A percentile compares a stretch with the other conserved stretches of the same genome.
Evolutionary conservation across 1,140 invertebrate genomes (phyloP).

Genomic region (Aradophagus sp.): DNA sequence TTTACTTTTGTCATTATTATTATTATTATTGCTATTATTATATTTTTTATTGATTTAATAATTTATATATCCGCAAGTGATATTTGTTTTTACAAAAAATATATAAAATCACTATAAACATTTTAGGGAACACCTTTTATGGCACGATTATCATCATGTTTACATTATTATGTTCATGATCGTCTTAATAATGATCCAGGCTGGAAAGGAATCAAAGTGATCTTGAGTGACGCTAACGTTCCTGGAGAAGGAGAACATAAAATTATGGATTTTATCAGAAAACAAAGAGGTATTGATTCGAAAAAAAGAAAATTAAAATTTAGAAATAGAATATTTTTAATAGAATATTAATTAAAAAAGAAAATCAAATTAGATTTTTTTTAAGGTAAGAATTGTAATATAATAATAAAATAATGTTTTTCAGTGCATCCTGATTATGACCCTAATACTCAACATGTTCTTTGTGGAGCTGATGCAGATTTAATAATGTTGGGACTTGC

Average conservation of each 20-base stretch:
- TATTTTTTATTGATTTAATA: slow-evolving; percentile 15
- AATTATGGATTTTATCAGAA: slow-evolving; percentile 99
- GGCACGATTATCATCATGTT: slow-evolving; percentile 93
- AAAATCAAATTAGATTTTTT: no score
- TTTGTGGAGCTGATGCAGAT: slow-evolving; percentile 99
- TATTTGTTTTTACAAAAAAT: no score
- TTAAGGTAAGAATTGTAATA: no score
- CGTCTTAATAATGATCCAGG: slow-evolving; percentile 95
- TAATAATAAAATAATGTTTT: slow-evolving; percentile 25
- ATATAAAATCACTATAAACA: no score
- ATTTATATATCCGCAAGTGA: no score
- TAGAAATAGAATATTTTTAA: no score
- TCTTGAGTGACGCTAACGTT: slow-evolving; percentile 98
- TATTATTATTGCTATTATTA: no score
- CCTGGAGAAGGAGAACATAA: slow-evolving; percentile 99
- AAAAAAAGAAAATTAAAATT: no score
- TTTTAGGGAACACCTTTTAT: slow-evolving; percentile 96
- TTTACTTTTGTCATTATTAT: no score
- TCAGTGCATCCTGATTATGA: slow-evolving; percentile 95
- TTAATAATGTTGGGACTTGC: slow-evolving; percentile 99
- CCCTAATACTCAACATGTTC: slow-evolving; percentile 97
- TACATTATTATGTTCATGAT: slow-evolving; percentile 98
- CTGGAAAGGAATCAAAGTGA: slow-evolving; percentile 96
- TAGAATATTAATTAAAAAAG: no score
- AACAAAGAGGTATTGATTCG: slow-evolving; percentile 92